phyloP scores from a whole-genome alignment of 2,113 vertebrate species.

The Bungarus multicinctus region DNA sequence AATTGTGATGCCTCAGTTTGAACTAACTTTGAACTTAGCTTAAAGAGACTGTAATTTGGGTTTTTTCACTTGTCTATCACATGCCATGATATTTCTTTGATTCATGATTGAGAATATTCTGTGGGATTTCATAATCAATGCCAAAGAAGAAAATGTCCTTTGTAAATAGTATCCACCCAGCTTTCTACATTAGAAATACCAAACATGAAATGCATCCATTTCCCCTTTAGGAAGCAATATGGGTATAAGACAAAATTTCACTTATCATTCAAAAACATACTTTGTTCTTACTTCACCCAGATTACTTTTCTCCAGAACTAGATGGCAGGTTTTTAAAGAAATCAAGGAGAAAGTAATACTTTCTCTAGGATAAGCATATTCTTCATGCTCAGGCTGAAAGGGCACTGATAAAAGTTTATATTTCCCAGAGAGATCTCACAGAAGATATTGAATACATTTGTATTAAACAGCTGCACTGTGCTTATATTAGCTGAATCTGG shows the following conservation, averaged over 20 bases:
- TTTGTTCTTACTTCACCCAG: neutral
- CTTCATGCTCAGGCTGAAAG: neutral
- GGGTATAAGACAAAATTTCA: neutral
- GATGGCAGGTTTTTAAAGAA: neutral
- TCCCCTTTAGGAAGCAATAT: neutral
- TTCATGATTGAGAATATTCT: neutral
- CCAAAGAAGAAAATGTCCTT: neutral
- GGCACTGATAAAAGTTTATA: neutral
- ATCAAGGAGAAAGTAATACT: too few species aligned
- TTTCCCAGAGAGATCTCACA: neutral
- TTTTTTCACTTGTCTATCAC: neutral
- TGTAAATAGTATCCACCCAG: neutral
- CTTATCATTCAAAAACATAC: neutral
- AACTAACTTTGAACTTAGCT: neutral
- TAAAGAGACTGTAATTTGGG: neutral
- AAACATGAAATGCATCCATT: neutral
- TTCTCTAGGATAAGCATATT: neutral
- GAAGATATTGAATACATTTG: neutral
- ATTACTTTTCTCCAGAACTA: neutral
- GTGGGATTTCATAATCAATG: neutral
- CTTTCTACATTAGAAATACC: neutral
- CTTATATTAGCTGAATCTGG: neutral
- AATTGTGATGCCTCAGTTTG: neutral
- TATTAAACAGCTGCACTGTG: neutral
- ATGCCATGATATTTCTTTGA: neutral